Evolutionary conservation across 2,113 vertebrate species (phyloP), one percentile per base, ranked within the genome.

Genomic region (Chlamydotis undulata): DNA sequence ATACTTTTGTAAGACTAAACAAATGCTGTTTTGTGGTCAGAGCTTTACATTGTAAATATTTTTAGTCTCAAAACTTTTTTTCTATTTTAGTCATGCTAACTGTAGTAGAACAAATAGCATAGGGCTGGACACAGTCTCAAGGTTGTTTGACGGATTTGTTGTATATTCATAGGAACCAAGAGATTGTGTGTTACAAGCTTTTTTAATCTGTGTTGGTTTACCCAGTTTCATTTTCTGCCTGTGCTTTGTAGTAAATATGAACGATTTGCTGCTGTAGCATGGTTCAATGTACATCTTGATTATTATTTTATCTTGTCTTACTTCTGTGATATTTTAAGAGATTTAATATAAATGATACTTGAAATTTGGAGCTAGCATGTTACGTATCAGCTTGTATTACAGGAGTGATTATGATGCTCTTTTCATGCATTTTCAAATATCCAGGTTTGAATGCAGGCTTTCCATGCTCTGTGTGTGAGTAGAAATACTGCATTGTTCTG

Each of bases 281-380:
- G 92, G 74, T 91, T 96, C 92, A 86, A 64, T 97, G 88, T 83
- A 88, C 37, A 60, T 94, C 57, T 93, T 94, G 59, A 95, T 97
- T 94, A 83, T 93, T 88, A 79, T 67, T 78, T 65, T 68, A 17
- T 61, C 37, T 65, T 61, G 45, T 64, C 35, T 73, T 69, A 60
- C 28, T 89, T 79, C 53, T 59, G 24, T 71, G 67, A 49, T 4
- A 4, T 68, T 68, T 41, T 74, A 33, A 70, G 43, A 76, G 71
- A 61, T 25, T 17, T 43, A 60, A 49, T 83, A 31, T 24, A 82
- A 82, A 45, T 65, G 4, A 25, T 39, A 64, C 10, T 84, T 91
- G 49, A 71, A 43, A 63, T 77, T 68, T 85, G 74, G 35, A 89
- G 45, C 29, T 53, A 45, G 35, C 26, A 10, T 19, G 6, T 63